A percentile compares a stretch with the other conserved stretches of the same genome.
These are phyloP conservation scores for Lysiphlebus fabarum DNA, from an alignment of 1,140 invertebrate genomes.

Conservation along the genomic window DNA sequence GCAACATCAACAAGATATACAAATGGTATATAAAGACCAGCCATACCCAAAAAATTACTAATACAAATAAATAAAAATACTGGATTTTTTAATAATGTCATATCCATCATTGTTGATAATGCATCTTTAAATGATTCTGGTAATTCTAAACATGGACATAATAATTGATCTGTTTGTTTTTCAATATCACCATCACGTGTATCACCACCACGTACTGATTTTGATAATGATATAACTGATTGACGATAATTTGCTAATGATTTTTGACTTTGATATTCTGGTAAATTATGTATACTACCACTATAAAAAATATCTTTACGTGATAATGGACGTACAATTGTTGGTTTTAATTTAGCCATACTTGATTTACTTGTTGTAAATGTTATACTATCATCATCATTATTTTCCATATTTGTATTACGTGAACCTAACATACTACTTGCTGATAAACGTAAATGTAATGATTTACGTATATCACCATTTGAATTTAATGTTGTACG, in stretches of 20 bases:
- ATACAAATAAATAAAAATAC: constrained; percentile 90
- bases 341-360: constrained; percentile 59
- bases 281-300: constrained; percentile 86
- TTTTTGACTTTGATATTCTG: constrained; percentile 89
- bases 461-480: constrained; percentile 57
- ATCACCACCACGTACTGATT: constrained; percentile 60
- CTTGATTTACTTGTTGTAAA: constrained; percentile 56
- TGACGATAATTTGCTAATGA: constrained; percentile 84
- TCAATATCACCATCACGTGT: constrained; percentile 65
- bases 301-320: constrained; percentile 98
- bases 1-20: constrained; percentile 88
- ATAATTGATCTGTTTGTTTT: constrained; percentile 59
- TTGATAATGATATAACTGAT: constrained; percentile 75
- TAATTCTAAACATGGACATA: constrained; percentile 76
- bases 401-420: constrained; percentile 62
- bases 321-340: constrained; percentile 87
- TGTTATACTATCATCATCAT: constrained; percentile 53
- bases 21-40: constrained; percentile 93
- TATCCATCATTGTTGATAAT: constrained; percentile 89
- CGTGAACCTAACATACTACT: constrained; percentile 61
- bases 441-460: constrained; percentile 59
- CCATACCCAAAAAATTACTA: constrained; percentile 91
- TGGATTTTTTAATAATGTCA: constrained; percentile 84
- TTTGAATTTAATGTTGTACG: constrained; percentile 53
- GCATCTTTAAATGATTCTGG: constrained; percentile 79